phyloP scores from a whole-genome alignment of 1,140 invertebrate genomes.

The Palaemon carinicauda region DNA sequence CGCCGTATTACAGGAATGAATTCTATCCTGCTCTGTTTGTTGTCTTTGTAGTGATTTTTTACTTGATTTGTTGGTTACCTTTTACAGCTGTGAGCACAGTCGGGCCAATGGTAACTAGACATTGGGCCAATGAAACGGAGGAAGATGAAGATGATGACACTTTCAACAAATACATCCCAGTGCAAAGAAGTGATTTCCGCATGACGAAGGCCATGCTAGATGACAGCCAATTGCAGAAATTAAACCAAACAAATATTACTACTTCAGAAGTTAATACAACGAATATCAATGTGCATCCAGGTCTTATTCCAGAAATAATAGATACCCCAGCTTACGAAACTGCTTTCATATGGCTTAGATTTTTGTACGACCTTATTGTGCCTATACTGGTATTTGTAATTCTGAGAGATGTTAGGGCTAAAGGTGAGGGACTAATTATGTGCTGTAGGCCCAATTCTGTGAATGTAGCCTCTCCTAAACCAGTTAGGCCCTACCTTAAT shows the following conservation, averaged over 20 bases:
- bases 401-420: conserved; percentile 42
- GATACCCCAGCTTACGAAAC: conserved; percentile 41
- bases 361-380: conserved; percentile 41
- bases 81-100: conserved; percentile 40
- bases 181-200: neutral
- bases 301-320: conserved; percentile 47
- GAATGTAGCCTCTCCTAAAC: conserved; percentile 54
- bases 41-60: neutral
- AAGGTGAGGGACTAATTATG: conserved; percentile 47
- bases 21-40: conserved; percentile 46
- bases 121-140: conserved; percentile 50
- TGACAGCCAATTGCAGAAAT: neutral
- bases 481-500: conserved; percentile 16
- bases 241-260: neutral
- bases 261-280: neutral
- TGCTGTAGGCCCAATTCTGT: conserved; percentile 54
- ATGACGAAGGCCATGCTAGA: conserved; percentile 32
- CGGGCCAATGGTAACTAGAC: conserved; percentile 36
- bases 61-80: conserved; percentile 48
- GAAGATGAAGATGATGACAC: neutral
- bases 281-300: conserved; percentile 30
- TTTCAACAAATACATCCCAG: neutral
- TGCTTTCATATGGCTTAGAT: conserved; percentile 53
- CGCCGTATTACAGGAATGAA: conserved; percentile 54
- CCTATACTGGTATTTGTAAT: conserved; percentile 48